A percentile compares a stretch with the other conserved stretches of the same genome.
Conservation (phyloP, 1,140 invertebrate genomes). For the Cydia pomonella region DNA sequence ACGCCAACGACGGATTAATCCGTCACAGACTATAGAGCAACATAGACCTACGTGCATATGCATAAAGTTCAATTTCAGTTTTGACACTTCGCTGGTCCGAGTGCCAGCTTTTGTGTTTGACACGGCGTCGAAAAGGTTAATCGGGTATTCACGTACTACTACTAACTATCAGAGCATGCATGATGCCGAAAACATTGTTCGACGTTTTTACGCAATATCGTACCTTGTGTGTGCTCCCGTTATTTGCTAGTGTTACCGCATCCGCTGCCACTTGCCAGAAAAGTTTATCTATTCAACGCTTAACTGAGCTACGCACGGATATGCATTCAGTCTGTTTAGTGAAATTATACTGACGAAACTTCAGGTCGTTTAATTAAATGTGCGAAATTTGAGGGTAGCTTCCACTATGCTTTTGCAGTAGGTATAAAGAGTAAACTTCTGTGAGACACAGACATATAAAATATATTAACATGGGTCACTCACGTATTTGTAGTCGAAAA, state of each 20-base stretch:
- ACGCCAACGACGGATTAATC: no score
- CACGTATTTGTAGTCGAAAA: no score
- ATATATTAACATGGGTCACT: no score
- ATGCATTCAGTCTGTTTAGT: constrained; percentile 10
- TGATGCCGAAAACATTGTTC: not conserved
- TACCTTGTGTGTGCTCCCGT: not conserved
- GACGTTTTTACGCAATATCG: not conserved
- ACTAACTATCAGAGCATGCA: no score
- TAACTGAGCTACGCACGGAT: constrained; percentile 17
- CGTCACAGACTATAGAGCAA: no score
- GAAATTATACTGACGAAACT: constrained; percentile 4
- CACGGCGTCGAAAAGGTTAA: no score
- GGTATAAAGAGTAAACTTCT: not conserved
- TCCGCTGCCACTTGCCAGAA: constrained; percentile 25
- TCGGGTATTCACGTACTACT: no score
- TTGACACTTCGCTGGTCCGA: no score
- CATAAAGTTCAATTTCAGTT: no score
- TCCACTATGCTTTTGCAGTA: not conserved
- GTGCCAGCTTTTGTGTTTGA: no score
- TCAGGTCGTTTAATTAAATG: constrained; percentile 6
- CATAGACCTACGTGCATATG: no score
- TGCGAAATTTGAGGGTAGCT: not conserved
- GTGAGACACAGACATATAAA: no score
- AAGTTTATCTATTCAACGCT: constrained; percentile 20
- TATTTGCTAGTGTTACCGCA: constrained; percentile 26